These are phyloP conservation scores for Prinia subflava DNA, from an alignment of 2,113 vertebrate species.

Conservation along the genomic window DNA sequence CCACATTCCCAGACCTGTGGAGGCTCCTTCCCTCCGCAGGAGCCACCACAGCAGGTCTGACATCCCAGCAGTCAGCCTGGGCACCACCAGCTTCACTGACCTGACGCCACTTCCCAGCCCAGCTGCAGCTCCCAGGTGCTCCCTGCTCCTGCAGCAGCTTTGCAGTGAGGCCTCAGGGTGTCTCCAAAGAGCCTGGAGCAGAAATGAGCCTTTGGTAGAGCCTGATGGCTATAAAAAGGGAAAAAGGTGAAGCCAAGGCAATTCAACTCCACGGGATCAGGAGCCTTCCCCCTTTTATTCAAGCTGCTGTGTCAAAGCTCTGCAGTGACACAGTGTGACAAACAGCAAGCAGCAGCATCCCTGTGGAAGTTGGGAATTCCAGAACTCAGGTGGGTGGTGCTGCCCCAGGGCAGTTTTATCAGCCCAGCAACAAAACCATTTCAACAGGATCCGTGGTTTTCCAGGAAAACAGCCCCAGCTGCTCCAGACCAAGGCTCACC, in stretches of 20 bases:
- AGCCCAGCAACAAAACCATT: neutral
- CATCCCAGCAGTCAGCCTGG: fast-evolving
- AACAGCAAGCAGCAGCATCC: neutral
- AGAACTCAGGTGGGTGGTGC: neutral
- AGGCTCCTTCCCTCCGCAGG: neutral
- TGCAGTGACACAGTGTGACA: neutral
- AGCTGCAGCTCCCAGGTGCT: neutral
- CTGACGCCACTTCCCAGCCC: neutral
- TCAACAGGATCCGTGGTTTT: fast-evolving
- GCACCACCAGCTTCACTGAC: neutral
- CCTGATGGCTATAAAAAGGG: neutral
- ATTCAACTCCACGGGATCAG: neutral
- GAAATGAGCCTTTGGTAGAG: neutral
- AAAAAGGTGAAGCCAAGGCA: neutral
- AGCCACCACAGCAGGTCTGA: neutral
- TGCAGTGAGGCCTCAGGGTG: neutral
- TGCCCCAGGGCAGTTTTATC: neutral
- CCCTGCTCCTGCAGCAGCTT: neutral
- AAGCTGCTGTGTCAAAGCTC: neutral
- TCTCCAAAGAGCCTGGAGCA: neutral
- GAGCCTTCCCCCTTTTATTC: neutral
- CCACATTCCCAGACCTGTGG: fast-evolving
- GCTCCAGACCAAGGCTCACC: neutral
- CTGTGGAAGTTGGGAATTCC: neutral
- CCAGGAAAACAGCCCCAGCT: neutral